These are phyloP conservation scores for Pardalotus punctatus DNA, from an alignment of 2,113 vertebrate genomes.

Conservation along the genomic window DNA sequence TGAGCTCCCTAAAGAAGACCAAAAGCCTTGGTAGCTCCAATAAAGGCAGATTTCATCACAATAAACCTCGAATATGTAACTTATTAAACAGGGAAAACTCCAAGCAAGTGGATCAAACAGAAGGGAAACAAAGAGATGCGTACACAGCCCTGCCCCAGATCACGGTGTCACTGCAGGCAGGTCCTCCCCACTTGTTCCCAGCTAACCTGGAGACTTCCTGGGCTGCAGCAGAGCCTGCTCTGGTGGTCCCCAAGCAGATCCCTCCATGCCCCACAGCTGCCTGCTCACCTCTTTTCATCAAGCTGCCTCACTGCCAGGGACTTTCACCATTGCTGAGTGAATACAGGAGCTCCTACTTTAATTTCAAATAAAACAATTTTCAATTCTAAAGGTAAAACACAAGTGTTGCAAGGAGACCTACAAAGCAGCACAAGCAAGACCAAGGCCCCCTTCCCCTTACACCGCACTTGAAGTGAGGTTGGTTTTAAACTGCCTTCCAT, in stretches of 20 bases:
- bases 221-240: neutral
- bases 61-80: neutral
- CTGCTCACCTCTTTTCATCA: neutral
- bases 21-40: constrained; percentile 25
- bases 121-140: neutral
- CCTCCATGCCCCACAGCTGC: neutral
- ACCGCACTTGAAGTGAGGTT: neutral
- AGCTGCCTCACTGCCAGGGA: neutral
- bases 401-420: neutral
- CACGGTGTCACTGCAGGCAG: neutral
- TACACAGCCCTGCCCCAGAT: neutral
- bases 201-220: neutral
- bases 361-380: neutral
- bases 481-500: neutral
- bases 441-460: neutral
- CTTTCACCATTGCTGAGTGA: neutral
- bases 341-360: neutral
- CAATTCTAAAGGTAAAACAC: neutral
- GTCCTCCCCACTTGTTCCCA: neutral
- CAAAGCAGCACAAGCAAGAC: neutral
- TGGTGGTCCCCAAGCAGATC: neutral
- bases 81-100: neutral
- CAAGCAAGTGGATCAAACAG: neutral
- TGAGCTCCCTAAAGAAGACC: constrained; percentile 48
- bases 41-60: constrained; percentile 2